Conservation (phyloP, 2,113 vertebrate species). For the Planiliza haematocheilus region DNA sequence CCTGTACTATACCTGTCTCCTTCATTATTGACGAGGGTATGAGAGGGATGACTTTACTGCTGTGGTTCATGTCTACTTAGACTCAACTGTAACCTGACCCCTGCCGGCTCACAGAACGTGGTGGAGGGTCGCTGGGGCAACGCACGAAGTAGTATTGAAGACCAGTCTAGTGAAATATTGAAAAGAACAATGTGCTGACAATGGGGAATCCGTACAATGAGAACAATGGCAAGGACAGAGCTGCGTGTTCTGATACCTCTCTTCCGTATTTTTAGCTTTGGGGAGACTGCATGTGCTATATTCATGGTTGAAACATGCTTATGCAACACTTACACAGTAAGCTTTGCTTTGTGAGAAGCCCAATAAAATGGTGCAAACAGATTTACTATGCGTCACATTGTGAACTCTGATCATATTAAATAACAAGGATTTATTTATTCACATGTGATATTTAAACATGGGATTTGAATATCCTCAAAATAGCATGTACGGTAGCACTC, state of each 20-base stretch:
- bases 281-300: conserved; percentile 13
- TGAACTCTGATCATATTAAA: conserved; percentile 12
- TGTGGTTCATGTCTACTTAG: conserved; percentile 52
- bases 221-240: conserved; percentile 44
- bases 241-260: conserved; percentile 21
- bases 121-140: conserved; percentile 37
- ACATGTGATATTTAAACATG: conserved; percentile 5
- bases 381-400: conserved; percentile 21
- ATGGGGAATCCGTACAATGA: conserved; percentile 28
- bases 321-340: conserved; percentile 24
- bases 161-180: conserved; percentile 53
- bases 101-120: conserved; percentile 8
- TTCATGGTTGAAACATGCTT: conserved; percentile 31
- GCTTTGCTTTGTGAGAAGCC: conserved; percentile 20
- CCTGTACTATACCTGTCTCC: conserved; percentile 36
- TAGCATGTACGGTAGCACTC: too few species aligned
- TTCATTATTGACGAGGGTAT: conserved; percentile 62
- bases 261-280: conserved; percentile 37
- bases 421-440: conserved; percentile 35
- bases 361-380: conserved; percentile 23
- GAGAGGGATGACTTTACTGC: conserved; percentile 58
- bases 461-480: too few species aligned
- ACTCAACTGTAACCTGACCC: conserved; percentile 69
- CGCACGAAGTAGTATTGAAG: conserved; percentile 56
- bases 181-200: conserved; percentile 50